Evolutionary conservation across 2,888 invertebrate species (phyloP).

Genomic region (Apantesis nais): DNA sequence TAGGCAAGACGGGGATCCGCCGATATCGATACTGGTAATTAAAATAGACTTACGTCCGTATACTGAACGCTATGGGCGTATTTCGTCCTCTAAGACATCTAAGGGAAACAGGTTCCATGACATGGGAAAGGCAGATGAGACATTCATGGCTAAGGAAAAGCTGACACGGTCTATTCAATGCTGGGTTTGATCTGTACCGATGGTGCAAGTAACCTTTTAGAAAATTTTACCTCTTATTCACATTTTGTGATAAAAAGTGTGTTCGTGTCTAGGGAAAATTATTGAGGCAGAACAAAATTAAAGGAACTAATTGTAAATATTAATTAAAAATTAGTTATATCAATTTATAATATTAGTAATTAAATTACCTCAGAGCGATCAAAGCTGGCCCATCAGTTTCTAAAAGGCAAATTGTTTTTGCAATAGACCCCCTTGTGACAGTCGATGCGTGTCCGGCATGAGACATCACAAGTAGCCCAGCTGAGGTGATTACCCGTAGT

Average conservation of each 20-base stretch:
- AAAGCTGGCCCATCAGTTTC: background rate
- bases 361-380: no score
- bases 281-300: background rate
- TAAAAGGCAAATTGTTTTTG: background rate
- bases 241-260: background rate
- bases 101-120: slow-evolving; percentile 23
- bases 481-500: background rate
- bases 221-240: background rate
- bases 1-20: slow-evolving; percentile 83
- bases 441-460: no score
- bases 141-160: background rate
- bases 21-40: slow-evolving; percentile 83
- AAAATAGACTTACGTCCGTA: slow-evolving; percentile 81
- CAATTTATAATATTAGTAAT: no score
- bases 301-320: background rate
- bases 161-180: background rate
- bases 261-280: background rate
- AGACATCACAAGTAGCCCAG: background rate
- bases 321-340: no score
- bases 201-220: background rate
- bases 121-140: slow-evolving; percentile 15
- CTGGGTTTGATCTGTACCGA: background rate
- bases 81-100: slow-evolving; percentile 29
- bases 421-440: no score
- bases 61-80: slow-evolving; percentile 40